Base-by-base conservation (phyloP, 2,888 invertebrate genomes). In the Drosophila nigritarsus region DNA sequence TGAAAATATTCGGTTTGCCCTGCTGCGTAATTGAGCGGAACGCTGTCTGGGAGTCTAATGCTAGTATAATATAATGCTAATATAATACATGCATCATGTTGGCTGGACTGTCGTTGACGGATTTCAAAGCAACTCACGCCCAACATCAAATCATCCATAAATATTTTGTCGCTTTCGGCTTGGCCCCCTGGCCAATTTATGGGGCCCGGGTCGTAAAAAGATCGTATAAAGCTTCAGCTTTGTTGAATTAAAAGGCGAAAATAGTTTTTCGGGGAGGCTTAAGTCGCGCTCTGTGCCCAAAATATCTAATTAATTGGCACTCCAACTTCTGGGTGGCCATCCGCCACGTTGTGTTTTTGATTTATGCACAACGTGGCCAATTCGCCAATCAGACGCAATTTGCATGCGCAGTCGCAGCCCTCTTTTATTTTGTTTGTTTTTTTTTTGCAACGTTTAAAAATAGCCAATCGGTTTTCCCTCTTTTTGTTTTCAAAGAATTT, bases 81-180 rank as follows among this genome's bases (percentile, higher is more conserved):
- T 24, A 45, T 24, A 45, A 8, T 24, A 45, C 24, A 64, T 32
- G 30, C 32, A 30, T 2, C 15, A 27, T 53, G 13, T 20, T n/a
- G 20, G 63, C 70, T 76, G 69, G 38, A 53, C 51, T 24, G 38
- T 20, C 64, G 61, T 24, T 84, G 89, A 74, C 56, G 70, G 87
- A 90, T 90, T 89, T 73, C 64, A 55, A 89, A 70, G 56, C 85
- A 87, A 60, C 78, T 86, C 90, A 90, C 90, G 89, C 67, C 74
- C 86, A 81, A 79, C 70, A 78, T 75, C 81, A 79, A 85, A 80
- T 80, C 89, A 83, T 88, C 75, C 89, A 90, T 86, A 90, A 86
- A 89, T 87, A 86, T 86, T 90, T 86, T 80, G 90, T 90, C 87
- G 78, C 86, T 75, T 71, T 63, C 69, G 58, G 56, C 11, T 15